Evolutionary conservation across 2,888 invertebrate species (phyloP).

Genomic region (Galeopsomyia nigrocyanea): DNA sequence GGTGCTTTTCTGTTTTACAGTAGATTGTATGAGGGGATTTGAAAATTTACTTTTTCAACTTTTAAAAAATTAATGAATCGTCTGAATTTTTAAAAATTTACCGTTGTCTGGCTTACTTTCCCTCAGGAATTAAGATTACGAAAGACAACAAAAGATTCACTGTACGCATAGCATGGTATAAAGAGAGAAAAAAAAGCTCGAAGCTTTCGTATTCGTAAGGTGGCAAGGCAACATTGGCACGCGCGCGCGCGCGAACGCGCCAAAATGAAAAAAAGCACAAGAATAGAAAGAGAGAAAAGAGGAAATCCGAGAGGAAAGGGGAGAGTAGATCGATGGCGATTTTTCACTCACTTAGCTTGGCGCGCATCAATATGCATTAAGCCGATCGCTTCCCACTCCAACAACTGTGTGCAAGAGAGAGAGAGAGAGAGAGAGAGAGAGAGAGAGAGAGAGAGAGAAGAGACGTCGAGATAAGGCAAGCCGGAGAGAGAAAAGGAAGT

Average conservation of each 20-base stretch:
- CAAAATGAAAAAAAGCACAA: conserved; percentile 37
- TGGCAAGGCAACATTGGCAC: not conserved
- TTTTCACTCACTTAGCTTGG: conserved; percentile 68
- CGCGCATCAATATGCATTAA: conserved; percentile 69
- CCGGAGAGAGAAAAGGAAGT: conserved; percentile 2
- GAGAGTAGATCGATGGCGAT: conserved; percentile 67
- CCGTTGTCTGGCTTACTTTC: too few species aligned
- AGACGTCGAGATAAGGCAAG: conserved; percentile 22
- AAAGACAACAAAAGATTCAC: too few species aligned
- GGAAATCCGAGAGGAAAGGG: conserved; percentile 51
- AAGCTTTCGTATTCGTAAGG: not conserved
- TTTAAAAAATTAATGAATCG: too few species aligned
- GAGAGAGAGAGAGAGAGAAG: conserved; percentile 44
- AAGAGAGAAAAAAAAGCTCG: too few species aligned
- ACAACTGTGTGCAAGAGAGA: conserved; percentile 1
- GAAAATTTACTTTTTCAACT: too few species aligned
- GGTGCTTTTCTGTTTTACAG: too few species aligned
- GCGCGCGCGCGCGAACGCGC: conserved; percentile 11
- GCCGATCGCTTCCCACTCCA: conserved; percentile 60
- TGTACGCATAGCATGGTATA: too few species aligned
- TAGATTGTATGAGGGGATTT: too few species aligned
- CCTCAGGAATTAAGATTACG: too few species aligned
- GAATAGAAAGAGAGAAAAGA: conserved; percentile 34
- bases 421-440: conserved; percentile 10
- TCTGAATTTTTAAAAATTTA: too few species aligned